Percentiles rank a stretch among this genome's conserved stretches.
Evolutionary conservation across 2,113 vertebrate genomes (phyloP).

Genomic region (Periophthalmodon schlosseri): DNA sequence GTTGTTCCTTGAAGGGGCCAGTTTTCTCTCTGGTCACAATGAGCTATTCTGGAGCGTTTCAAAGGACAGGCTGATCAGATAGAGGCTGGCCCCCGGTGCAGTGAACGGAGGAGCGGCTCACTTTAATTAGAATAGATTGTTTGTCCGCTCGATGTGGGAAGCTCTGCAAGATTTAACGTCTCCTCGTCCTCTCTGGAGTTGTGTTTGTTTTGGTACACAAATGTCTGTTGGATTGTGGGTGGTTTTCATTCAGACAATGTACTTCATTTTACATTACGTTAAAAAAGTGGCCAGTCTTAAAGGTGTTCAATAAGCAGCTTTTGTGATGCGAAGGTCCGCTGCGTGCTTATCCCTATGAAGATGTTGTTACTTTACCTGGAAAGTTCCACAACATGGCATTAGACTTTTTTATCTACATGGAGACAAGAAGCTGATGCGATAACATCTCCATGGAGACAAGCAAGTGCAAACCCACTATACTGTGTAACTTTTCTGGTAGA

Average conservation of each 20-base stretch:
- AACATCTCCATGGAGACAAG: no score
- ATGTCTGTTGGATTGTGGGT: neutral
- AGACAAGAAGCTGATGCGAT: no score
- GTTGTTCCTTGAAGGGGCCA: slow-evolving; percentile 52
- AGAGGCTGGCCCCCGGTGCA: slow-evolving; percentile 49
- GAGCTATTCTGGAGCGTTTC: slow-evolving; percentile 53
- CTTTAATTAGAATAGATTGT: slow-evolving; percentile 78
- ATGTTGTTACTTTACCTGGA: no score
- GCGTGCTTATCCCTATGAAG: no score
- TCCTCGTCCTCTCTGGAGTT: slow-evolving; percentile 8
- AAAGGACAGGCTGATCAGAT: slow-evolving; percentile 67
- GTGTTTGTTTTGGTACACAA: slow-evolving; percentile 22
- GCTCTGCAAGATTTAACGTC: slow-evolving; percentile 58
- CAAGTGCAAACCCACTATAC: no score
- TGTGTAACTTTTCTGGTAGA: no score
- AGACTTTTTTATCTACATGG: neutral
- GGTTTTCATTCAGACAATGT: neutral
- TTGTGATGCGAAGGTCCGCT: no score
- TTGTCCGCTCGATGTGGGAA: slow-evolving; percentile 67
- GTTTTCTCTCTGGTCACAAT: slow-evolving; percentile 58
- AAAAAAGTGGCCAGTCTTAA: no score
- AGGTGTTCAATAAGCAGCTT: no score
- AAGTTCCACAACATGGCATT: neutral
- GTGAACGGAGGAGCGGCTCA: slow-evolving; percentile 47
- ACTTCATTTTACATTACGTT: neutral